These are phyloP conservation scores for Globodera ellingtonae DNA, from an alignment of 1,140 invertebrate genomes.

Conservation along the genomic window DNA sequence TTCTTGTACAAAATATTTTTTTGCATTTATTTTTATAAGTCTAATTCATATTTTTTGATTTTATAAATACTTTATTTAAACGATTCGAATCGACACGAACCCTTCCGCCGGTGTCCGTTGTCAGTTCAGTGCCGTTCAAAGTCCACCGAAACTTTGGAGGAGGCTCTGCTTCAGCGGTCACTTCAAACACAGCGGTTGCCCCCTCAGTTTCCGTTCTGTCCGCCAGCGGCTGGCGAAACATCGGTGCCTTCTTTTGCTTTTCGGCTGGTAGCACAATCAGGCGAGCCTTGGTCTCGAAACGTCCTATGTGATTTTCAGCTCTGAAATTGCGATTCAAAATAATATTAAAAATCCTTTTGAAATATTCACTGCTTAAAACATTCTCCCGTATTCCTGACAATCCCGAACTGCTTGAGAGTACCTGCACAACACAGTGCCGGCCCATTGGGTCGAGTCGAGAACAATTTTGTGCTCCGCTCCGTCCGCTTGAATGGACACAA, in stretches of 20 bases:
- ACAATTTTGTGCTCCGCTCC: constrained; percentile 61
- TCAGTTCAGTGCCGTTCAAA: constrained; percentile 56
- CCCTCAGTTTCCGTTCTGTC: constrained; percentile 59
- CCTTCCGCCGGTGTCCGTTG: neutral
- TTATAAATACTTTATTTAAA: too few species aligned
- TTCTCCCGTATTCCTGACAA: neutral
- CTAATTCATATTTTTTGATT: neutral
- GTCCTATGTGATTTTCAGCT: constrained; percentile 60
- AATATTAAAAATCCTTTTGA: neutral
- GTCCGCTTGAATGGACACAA: constrained; percentile 46
- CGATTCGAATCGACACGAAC: neutral
- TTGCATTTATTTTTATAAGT: too few species aligned
- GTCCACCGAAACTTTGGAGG: constrained; percentile 56
- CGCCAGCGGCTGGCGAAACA: constrained; percentile 54
- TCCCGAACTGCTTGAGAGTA: constrained; percentile 10
- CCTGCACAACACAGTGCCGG: constrained; percentile 61
- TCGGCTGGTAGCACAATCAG: constrained; percentile 60
- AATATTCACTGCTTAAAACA: neutral
- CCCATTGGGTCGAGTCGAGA: constrained; percentile 57
- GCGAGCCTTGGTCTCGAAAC: constrained; percentile 63
- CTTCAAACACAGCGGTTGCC: constrained; percentile 61
- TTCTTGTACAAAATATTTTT: neutral
- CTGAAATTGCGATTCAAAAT: constrained; percentile 12
- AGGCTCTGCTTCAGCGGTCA: constrained; percentile 61
- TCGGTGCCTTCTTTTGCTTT: constrained; percentile 61